Evolutionary conservation across 1,140 invertebrate genomes (phyloP).

Genomic region (Hyphantria cunea): DNA sequence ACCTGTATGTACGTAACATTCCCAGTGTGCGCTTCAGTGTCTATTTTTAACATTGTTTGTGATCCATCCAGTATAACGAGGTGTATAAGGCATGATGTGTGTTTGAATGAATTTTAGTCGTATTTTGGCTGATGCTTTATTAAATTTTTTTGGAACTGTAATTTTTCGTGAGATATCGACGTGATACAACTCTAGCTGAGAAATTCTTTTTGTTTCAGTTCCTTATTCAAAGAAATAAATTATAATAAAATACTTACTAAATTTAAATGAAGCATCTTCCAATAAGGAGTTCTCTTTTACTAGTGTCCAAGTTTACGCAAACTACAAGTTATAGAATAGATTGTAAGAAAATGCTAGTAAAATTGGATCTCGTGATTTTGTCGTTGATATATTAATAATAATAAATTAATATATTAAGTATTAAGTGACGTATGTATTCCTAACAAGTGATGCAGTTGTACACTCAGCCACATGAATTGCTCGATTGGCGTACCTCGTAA

Average conservation of each 20-base stretch:
- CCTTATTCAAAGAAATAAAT: conserved; percentile 1
- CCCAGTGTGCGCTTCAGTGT: conserved; percentile 76
- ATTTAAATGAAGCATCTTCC: conserved; percentile 52
- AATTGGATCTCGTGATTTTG: conserved; percentile 55
- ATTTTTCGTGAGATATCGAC: not conserved
- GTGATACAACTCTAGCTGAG: no score
- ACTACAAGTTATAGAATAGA: conserved; percentile 30
- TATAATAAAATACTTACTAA: conserved; percentile 15
- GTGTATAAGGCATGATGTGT: conserved; percentile 75
- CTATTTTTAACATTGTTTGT: conserved; percentile 74
- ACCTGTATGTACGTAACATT: conserved; percentile 80
- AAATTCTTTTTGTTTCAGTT: no score
- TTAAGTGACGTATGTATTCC: conserved; percentile 55
- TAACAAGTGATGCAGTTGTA: conserved; percentile 46
- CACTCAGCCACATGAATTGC: conserved; percentile 26
- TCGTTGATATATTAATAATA: conserved; percentile 68
- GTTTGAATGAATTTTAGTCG: conserved; percentile 29
- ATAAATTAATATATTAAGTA: conserved; percentile 59
- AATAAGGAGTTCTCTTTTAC: conserved; percentile 47
- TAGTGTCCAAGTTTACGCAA: conserved; percentile 44
- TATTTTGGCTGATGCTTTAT: conserved; percentile 22
- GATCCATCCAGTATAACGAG: conserved; percentile 73
- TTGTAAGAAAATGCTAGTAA: conserved; percentile 41
- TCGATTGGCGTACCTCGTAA: conserved; percentile 17
- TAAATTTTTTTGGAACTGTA: conserved; percentile 8